These are phyloP conservation scores for Eristalis tenax DNA, from an alignment of 2,888 invertebrate species.

Conservation along the genomic window DNA sequence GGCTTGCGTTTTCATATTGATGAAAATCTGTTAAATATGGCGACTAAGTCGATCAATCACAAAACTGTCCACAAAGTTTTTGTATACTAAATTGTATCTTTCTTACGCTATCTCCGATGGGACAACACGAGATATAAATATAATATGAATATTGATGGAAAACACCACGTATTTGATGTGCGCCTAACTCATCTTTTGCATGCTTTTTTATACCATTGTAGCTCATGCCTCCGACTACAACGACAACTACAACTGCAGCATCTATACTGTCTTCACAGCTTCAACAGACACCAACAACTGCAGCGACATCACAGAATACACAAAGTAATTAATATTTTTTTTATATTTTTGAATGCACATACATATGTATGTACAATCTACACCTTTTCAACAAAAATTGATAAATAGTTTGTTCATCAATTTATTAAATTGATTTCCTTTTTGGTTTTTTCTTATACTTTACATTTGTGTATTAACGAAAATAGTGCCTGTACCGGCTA, in stretches of 20 bases:
- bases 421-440: too few species aligned
- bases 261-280: conserved; percentile 77
- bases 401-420: conserved; percentile 22
- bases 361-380: not conserved
- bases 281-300: conserved; percentile 72
- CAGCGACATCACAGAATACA: conserved; percentile 69
- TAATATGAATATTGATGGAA: too few species aligned
- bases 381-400: too few species aligned
- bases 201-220: conserved; percentile 43
- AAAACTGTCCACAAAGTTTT: too few species aligned
- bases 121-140: too few species aligned
- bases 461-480: conserved; percentile 45
- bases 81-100: too few species aligned
- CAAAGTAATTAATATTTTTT: conserved; percentile 70
- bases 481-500: conserved; percentile 74
- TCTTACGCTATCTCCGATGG: too few species aligned
- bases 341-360: conserved; percentile 24
- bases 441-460: conserved; percentile 9
- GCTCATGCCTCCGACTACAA: conserved; percentile 72
- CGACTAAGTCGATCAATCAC: too few species aligned
- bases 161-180: conserved; percentile 15
- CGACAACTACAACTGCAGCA: conserved; percentile 74
- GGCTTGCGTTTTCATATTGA: too few species aligned
- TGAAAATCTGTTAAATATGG: too few species aligned
- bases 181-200: not conserved